Conservation (phyloP, 2,113 vertebrate species). For the Podocnemis expansa region DNA sequence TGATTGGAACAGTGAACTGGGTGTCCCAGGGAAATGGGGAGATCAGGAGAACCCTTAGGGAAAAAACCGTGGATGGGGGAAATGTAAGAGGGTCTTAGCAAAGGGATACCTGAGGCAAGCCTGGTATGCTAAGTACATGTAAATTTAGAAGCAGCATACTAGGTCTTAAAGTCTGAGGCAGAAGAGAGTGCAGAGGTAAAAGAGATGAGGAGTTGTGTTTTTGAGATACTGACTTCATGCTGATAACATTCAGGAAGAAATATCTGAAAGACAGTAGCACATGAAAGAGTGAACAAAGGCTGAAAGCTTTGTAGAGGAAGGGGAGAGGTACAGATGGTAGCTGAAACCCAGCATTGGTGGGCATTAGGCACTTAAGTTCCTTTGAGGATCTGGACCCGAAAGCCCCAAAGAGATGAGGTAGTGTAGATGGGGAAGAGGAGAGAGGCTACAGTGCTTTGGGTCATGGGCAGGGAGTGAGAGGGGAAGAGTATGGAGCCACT, state of each 20-base stretch:
- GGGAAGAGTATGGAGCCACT: not conserved
- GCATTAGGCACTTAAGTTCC: not conserved
- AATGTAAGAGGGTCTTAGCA: not conserved
- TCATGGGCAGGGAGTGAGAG: not conserved
- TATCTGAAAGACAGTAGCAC: not conserved
- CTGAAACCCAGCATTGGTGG: not conserved
- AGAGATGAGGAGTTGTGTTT: not conserved
- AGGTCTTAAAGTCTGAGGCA: not conserved
- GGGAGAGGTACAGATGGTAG: fast-evolving
- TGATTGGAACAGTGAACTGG: not conserved
- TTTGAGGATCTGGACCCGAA: not conserved
- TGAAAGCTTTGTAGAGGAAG: not conserved
- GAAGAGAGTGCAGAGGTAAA: not conserved
- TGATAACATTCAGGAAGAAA: not conserved
- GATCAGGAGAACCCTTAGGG: not conserved
- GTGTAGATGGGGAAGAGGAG: not conserved
- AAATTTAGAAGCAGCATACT: not conserved
- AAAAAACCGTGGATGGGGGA: not conserved
- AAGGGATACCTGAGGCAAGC: not conserved
- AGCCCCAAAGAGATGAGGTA: not conserved
- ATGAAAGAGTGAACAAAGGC: not conserved
- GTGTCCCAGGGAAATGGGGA: not conserved
- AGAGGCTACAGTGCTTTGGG: not conserved
- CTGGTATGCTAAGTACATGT: not conserved
- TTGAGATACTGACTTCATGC: not conserved